These are phyloP conservation scores for Parthenolecanium corni DNA, from an alignment of 2,888 invertebrate genomes.

Conservation along the genomic window DNA sequence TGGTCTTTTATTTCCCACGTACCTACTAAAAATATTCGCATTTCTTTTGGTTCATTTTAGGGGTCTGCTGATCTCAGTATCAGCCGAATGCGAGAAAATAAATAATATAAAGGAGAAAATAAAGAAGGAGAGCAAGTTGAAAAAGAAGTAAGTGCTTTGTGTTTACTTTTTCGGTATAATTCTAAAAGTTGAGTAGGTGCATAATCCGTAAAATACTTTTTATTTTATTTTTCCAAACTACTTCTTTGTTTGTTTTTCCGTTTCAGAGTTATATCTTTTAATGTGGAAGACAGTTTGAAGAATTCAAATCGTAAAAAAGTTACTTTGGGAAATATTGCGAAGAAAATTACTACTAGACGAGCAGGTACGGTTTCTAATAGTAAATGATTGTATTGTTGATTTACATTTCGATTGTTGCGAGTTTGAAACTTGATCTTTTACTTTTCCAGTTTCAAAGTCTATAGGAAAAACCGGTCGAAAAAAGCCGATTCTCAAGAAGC, in stretches of 20 bases:
- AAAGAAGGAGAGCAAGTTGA: too few relatives aligned
- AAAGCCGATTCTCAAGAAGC: neutral
- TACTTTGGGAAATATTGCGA: neutral
- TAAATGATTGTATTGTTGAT: neutral
- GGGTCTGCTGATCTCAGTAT: too few relatives aligned
- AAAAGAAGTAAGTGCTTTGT: too few relatives aligned
- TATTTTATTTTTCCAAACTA: too few relatives aligned
- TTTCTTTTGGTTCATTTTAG: too few relatives aligned
- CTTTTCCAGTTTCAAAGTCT: neutral
- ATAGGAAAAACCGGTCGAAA: neutral
- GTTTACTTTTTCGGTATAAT: too few relatives aligned
- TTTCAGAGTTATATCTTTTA: neutral
- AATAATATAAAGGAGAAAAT: too few relatives aligned
- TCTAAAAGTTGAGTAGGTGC: neutral
- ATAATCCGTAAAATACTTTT: neutral
- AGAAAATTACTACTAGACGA: neutral
- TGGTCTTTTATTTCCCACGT: too few relatives aligned
- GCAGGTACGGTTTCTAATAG: neutral
- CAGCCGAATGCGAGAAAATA: too few relatives aligned
- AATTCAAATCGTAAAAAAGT: neutral
- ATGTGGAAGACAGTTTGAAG: neutral
- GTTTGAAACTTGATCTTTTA: neutral
- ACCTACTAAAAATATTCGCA: too few relatives aligned
- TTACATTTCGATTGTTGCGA: neutral
- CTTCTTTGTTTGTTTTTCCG: neutral